Evolutionary conservation across 2,113 vertebrate species (phyloP), one percentile per base, ranked within the genome.

Genomic region (Vanacampus margaritifer): DNA sequence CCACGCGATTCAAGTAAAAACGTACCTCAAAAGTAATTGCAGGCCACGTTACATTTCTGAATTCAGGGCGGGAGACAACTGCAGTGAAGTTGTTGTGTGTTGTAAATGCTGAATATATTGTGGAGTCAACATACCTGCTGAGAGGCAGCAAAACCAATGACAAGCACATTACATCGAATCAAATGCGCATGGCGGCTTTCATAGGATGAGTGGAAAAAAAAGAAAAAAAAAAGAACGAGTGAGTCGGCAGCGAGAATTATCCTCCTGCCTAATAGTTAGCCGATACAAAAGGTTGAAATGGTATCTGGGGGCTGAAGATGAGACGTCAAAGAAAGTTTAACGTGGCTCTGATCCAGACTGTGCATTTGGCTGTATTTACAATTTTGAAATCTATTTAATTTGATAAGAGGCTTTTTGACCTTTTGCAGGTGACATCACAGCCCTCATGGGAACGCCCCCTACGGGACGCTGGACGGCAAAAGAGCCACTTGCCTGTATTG

Each of bases 21-120:
- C 3, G 23, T 53, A 23, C 10, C 23, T 51, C 21, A 12, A 23
- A 53, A 12, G n/a, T 12, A 53, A 53, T n/a, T 24, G 23, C 3
- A 53, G 9, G 23, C 13, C 10, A 24, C 2, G 19, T 46, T 6
- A 46, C 45, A 46, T 32, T 32, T 32, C 28, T 32, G 28, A 32
- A 32, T 32, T 32, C 28, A 32, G 2, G 28, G 2, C 4, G 28
- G 28, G 28, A 32, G 2, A 32, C 28, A 32, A 32, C 28, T 32
- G 56, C 50, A 17, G 14, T 46, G 64, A 61, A 66, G 73, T 74
- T 76, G 72, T 73, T 81, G 73, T 82, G 83, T 84, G 73, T 76
- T 74, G 81, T 75, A 75, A 72, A 67, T 21, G 24, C n/a, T 54
- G 73, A 75, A 71, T 64, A 46, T 46, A 46, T 17, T 46, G n/a